Conservation (phyloP, 2,113 vertebrate genomes). For the Ia io region DNA sequence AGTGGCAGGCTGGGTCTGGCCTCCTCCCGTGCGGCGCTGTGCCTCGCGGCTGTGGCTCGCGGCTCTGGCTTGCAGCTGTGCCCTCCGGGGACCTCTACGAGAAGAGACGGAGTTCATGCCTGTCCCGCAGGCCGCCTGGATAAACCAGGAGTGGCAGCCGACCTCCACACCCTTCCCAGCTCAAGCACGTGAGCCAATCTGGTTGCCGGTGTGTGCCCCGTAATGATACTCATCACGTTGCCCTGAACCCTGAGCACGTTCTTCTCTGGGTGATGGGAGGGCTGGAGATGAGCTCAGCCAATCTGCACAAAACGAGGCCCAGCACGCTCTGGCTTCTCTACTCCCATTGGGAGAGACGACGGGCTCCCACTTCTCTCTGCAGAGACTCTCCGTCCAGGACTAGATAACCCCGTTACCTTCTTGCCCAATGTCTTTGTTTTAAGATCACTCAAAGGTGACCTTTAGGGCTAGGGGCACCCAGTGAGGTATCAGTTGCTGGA, state of each 20-base stretch:
- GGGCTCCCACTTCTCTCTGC: background rate
- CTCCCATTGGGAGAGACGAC: constrained; percentile 2
- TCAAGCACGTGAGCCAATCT: background rate
- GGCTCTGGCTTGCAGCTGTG: background rate
- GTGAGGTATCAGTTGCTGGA: background rate
- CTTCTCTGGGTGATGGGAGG: constrained; percentile 34
- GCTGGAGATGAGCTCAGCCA: background rate
- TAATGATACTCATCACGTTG: constrained; percentile 28
- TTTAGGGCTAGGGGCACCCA: background rate
- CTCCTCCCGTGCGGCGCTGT: background rate
- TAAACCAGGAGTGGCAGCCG: background rate
- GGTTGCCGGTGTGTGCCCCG: background rate
- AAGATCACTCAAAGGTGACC: background rate
- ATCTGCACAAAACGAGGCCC: background rate
- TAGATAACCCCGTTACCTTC: background rate
- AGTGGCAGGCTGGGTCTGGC: constrained; percentile 31
- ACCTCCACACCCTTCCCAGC: constrained; percentile 1
- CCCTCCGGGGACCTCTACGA: background rate
- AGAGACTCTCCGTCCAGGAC: background rate
- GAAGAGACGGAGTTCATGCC: background rate
- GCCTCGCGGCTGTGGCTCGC: background rate
- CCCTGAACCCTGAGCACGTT: constrained; percentile 7
- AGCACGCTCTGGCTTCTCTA: background rate
- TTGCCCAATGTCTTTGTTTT: background rate
- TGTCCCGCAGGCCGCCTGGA: constrained; percentile 26